These are phyloP conservation scores for Rhagoletis pomonella DNA, from an alignment of 1,140 invertebrate species.

Conservation along the genomic window DNA sequence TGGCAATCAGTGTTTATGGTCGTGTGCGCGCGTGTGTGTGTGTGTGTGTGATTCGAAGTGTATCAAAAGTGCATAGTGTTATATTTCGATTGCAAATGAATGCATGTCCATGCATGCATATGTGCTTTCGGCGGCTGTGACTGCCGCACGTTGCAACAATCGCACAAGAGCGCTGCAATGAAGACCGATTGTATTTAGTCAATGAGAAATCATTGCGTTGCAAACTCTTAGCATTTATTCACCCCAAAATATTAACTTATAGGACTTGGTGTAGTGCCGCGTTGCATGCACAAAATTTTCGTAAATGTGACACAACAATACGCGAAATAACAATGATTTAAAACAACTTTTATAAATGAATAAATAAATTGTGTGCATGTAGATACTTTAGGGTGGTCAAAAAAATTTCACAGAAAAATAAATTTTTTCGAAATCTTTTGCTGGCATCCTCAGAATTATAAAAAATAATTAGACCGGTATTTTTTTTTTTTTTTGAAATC, in stretches of 20 bases:
- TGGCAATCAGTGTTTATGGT: neutral
- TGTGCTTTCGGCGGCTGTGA: neutral
- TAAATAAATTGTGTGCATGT: no score
- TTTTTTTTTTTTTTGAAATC: no score
- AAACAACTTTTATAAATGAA: no score
- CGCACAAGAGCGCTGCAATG: neutral
- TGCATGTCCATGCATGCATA: no score
- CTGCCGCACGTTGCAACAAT: conserved; percentile 12
- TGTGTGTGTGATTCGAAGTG: neutral
- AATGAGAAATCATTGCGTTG: neutral
- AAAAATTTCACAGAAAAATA: no score
- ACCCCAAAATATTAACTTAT: conserved; percentile 11
- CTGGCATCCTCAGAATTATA: no score
- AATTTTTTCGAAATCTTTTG: no score
- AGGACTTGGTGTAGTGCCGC: neutral
- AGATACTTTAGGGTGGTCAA: no score
- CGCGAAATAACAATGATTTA: neutral
- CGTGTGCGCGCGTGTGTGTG: neutral
- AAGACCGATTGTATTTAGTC: neutral
- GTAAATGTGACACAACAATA: conserved; percentile 6
- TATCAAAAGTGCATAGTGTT: neutral
- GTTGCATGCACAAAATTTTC: neutral
- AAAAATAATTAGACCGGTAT: no score
- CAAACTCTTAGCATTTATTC: neutral
- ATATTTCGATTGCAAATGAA: neutral